Evolutionary conservation across 2,113 vertebrate genomes (phyloP).

Genomic region (Dipodomys spectabilis): DNA sequence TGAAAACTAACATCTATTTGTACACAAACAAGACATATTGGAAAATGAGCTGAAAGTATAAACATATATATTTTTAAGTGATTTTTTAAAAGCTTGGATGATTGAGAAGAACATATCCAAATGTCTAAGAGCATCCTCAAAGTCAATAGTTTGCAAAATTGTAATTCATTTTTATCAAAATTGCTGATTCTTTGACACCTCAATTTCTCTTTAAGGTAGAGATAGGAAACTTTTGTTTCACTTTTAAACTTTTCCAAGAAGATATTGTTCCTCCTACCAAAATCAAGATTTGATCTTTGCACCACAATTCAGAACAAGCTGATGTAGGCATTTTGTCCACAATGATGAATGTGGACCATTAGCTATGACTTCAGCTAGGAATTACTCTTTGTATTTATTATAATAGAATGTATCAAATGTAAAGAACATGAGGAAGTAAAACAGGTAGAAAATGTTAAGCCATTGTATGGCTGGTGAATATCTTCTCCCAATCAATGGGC

Average conservation of each 20-base stretch:
- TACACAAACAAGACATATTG: not conserved
- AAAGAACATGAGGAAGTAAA: not conserved
- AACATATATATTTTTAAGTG: not conserved
- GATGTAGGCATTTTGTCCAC: not conserved
- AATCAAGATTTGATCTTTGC: not conserved
- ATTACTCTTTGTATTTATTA: not conserved
- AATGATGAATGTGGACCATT: not conserved
- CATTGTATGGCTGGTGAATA: not conserved
- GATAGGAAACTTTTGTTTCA: not conserved
- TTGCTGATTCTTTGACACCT: not conserved
- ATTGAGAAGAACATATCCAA: not conserved
- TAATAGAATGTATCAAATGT: not conserved
- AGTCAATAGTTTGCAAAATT: not conserved
- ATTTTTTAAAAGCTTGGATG: not conserved
- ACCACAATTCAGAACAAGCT: constrained; percentile 2
- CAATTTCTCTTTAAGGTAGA: rapidly evolving
- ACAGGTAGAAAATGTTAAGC: not conserved
- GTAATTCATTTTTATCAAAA: not conserved
- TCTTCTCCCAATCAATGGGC: too few species aligned
- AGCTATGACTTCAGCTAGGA: constrained; percentile 5
- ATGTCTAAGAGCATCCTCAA: not conserved
- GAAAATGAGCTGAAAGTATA: not conserved
- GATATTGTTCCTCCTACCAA: not conserved
- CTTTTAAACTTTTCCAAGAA: not conserved
- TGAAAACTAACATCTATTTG: constrained; percentile 36